Evolutionary conservation across 2,888 invertebrate genomes (phyloP).

Genomic region (Abrostola tripartita): DNA sequence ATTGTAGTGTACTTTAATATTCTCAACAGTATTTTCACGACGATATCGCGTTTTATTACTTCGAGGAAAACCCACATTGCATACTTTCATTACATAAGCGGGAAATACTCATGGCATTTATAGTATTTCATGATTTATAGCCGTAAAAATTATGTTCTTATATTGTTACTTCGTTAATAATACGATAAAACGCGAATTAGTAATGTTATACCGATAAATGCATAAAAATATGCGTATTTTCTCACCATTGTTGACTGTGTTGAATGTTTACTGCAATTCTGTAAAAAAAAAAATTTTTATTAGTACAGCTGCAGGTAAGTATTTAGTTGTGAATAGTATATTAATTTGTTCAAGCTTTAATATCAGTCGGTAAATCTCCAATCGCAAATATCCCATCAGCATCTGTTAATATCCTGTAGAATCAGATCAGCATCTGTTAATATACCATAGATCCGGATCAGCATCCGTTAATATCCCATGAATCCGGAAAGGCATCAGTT

Average conservation of each 20-base stretch:
- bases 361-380: too few relatives aligned
- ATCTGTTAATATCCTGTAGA: too few relatives aligned
- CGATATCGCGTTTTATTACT: conserved; percentile 5
- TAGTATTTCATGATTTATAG: not conserved
- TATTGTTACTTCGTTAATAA: conserved; percentile 3
- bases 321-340: too few relatives aligned
- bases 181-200: not conserved
- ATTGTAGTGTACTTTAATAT: not conserved
- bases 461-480: too few relatives aligned
- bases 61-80: not conserved
- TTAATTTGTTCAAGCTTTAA: too few relatives aligned
- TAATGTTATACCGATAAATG: conserved; percentile 12
- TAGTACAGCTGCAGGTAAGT: too few relatives aligned
- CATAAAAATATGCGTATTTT: conserved; percentile 20
- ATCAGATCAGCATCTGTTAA: too few relatives aligned
- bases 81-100: not conserved
- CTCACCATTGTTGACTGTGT: conserved; percentile 71
- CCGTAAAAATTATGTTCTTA: not conserved
- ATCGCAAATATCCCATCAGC: too few relatives aligned
- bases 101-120: conserved; percentile 1
- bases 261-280: conserved; percentile 70
- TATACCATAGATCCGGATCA: too few relatives aligned
- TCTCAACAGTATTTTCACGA: not conserved
- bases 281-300: conserved; percentile 50
- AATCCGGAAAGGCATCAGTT: too few relatives aligned